Evolutionary conservation across 2,888 invertebrate genomes (phyloP), one percentile per base, ranked within the genome.

Genomic region (Brachyopa scutellaris): DNA sequence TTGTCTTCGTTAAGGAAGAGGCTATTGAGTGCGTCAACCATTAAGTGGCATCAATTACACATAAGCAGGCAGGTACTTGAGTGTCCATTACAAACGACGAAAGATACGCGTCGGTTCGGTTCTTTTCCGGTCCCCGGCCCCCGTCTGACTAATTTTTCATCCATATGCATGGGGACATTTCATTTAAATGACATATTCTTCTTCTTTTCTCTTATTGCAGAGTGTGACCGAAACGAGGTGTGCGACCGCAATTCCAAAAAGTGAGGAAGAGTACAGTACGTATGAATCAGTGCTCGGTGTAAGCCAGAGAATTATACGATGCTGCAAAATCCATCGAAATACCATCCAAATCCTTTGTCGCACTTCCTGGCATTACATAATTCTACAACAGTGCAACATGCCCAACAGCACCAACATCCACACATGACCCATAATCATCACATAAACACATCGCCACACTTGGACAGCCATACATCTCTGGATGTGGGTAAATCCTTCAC

Each of bases 401-500:
- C 36, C 38, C 79, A 72, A 9, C 79, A 79, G 11, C 83, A 84
- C 8, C 74, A 80, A 6, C 83, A 82, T 73, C 23, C 47, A 3
- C 73, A 79, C 26, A 69, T 73, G 66, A 66, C 66, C 49, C 84
- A 64, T 72, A 85, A 67, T 64, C 72, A 82, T 49, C 80, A 84
- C 42, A 64, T 69, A 80, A 80, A 59, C 74, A 82, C 36, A 67
- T 72, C 77, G 26, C 19, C 70, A 51, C 74, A 36, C 79, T 84
- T 59, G 70, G 82, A 83, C 31, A 72, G 87, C 77, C 88, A 87
- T 85, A 88, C 90, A 84, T 88, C 90, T 82, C 88, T 90, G 84
- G 91, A 91, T 85, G 90, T 88, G 73, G 93, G 94, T 40, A 95
- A 95, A 87, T 95, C 96, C 4, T 97, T 97, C 87, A 97, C 97